Conservation (phyloP, 2,888 invertebrate genomes). For the Oxystoma pomonae region DNA sequence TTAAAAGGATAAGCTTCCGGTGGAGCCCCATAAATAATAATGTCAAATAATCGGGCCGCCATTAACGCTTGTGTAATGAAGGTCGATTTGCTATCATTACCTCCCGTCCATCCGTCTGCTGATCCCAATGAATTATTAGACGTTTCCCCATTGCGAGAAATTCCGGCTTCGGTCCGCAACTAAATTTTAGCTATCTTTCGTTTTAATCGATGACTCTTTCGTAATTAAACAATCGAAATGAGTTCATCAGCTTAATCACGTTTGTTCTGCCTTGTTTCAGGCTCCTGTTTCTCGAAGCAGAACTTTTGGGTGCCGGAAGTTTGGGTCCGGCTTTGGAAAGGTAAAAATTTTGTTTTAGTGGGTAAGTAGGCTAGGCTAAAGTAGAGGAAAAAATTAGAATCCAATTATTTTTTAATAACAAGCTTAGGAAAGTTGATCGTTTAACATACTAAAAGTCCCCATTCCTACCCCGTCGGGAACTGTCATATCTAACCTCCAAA, state of each 20-base stretch:
- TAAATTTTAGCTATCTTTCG: neutral
- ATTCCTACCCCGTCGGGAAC: too few species aligned
- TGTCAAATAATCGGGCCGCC: slow-evolving; percentile 10
- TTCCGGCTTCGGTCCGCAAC: slow-evolving; percentile 6
- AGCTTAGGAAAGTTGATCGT: too few species aligned
- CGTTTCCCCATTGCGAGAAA: slow-evolving; percentile 20
- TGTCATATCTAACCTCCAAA: too few species aligned
- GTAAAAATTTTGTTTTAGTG: too few species aligned
- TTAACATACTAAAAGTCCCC: too few species aligned
- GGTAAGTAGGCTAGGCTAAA: too few species aligned
- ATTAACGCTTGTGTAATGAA: slow-evolving; percentile 17
- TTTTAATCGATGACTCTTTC: neutral
- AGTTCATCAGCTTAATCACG: neutral
- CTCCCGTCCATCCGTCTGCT: slow-evolving; percentile 23
- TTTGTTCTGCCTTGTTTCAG: too few species aligned
- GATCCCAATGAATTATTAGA: slow-evolving; percentile 29
- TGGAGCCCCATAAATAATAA: slow-evolving; percentile 19
- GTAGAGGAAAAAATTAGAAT: too few species aligned
- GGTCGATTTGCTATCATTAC: slow-evolving; percentile 18
- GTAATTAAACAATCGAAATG: neutral
- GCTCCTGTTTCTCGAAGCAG: too few species aligned
- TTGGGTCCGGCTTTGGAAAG: too few species aligned
- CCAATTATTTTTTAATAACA: too few species aligned
- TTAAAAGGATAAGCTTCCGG: slow-evolving; percentile 17
- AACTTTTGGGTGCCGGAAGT: too few species aligned